Base-by-base conservation (phyloP, 2,888 invertebrate genomes). In the Caenorhabditis drosophilae region DNA sequence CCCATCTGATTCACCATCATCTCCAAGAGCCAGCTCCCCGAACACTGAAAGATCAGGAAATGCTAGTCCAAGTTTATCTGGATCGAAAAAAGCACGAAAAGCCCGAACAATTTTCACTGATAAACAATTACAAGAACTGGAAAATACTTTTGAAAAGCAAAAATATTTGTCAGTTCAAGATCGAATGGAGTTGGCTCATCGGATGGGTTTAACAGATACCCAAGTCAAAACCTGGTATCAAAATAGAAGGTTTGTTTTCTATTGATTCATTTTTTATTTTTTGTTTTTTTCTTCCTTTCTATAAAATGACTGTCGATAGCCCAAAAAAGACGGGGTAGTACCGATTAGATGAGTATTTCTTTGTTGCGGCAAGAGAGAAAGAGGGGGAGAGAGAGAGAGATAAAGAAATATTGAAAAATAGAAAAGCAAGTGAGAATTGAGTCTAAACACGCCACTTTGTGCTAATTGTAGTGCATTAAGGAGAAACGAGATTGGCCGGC, bases 151-250 rank as follows among this genome's bases (percentile, higher is more conserved):
- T 57, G 80, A 80, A 41, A 72, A 76, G 35, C 80, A 81, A 35
- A 81, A 81, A 67, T 82, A 82, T 57, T 70, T 82, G 16, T 75
- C 76, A 16, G 82, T 82, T 12, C 97, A 71, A 58, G 76, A 98
- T 85, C 78, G 97, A 74, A 94, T 97, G 93, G 97, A 98, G 86
- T 88, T 98, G 81, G 97, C 98, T 0, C 92, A 93, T 48, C 79
- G 84, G 62, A 84, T 98, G 79, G 92, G 93, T 80, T 88, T 98
- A 58, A 94, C 93, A 41, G 98, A 98, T 86, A 98, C 97, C 48
- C 98, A 99, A 88, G 97, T 98, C 84, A 98, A 98, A 87, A 98
- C 98, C 81, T 98, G 98, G 97, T 97, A 97, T 86, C 96, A 97
- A 86, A 97, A 97, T 85, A 88, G 97, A 88, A 90, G 96, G 95